Evolutionary conservation across 1,140 invertebrate species (phyloP).

Genomic region (Colletes gigas): DNA sequence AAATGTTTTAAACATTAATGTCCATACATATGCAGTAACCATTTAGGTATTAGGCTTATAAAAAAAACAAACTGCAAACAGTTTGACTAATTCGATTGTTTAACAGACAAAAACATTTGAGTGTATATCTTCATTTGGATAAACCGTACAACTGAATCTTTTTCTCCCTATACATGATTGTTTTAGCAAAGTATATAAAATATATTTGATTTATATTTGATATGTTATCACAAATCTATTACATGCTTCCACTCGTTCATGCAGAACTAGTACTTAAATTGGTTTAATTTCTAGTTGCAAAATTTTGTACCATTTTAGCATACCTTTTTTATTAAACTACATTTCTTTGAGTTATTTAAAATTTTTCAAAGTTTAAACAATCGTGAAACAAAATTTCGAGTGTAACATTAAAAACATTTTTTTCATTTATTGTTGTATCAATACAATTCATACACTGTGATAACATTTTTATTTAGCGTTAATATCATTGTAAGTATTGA

Average conservation of each 20-base stretch:
- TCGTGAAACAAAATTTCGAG: conserved; percentile 8
- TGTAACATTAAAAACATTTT: neutral
- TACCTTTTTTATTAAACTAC: neutral
- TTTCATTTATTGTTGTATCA: neutral
- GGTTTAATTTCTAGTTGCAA: neutral
- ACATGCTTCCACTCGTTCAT: conserved; percentile 36
- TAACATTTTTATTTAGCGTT: conserved; percentile 27
- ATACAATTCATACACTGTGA: conserved; percentile 5
- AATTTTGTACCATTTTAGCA: conserved; percentile 22
- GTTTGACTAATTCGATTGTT: neutral
- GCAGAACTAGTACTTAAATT: neutral
- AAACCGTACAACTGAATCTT: neutral
- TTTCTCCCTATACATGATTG: neutral
- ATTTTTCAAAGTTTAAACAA: neutral
- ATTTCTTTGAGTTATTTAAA: neutral
- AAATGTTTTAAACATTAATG: conserved; percentile 43
- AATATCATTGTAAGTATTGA: neutral
- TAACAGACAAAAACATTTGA: neutral
- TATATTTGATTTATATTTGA: conserved; percentile 48
- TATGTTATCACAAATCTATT: conserved; percentile 37
- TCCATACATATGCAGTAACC: conserved; percentile 20
- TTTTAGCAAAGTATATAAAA: conserved; percentile 40
- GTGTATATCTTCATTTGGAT: neutral
- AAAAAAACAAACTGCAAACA: neutral
- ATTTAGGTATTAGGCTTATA: neutral